Evolutionary conservation across 2,113 vertebrate genomes (phyloP).

Genomic region (Myrmecophaga tridactyla): DNA sequence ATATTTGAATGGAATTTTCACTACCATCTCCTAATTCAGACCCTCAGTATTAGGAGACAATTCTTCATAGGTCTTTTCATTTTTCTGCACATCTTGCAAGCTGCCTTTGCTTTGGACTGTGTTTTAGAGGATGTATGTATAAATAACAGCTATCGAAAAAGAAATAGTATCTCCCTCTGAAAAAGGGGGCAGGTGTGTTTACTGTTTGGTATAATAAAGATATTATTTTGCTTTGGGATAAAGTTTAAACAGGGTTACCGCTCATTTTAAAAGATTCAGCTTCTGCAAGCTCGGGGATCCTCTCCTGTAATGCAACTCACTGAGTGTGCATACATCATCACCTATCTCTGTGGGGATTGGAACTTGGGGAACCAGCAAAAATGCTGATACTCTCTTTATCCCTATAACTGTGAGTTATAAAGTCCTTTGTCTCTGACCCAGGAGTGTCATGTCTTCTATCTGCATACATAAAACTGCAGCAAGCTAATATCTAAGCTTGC

Average conservation of each 20-base stretch:
- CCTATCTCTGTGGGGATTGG: background rate
- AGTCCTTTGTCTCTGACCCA: background rate
- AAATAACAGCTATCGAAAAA: background rate
- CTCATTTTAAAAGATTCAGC: background rate
- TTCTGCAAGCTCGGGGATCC: background rate
- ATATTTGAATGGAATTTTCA: background rate
- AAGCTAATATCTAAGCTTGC: background rate
- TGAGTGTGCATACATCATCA: background rate
- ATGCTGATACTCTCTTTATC: background rate
- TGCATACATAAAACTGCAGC: background rate
- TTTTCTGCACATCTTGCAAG: background rate
- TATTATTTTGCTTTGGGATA: background rate
- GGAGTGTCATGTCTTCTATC: background rate
- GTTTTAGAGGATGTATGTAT: background rate
- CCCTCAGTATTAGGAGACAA: background rate
- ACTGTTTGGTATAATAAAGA: background rate
- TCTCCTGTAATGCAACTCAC: background rate
- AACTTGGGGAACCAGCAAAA: background rate
- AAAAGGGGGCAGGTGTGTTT: background rate
- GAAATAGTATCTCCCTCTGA: background rate
- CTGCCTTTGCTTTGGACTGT: background rate
- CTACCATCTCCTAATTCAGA: background rate
- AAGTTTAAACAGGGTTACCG: background rate
- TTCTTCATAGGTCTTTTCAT: background rate
- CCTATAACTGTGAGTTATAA: background rate